Evolutionary conservation across 1,140 invertebrate species (phyloP).

Genomic region (Mycetomoellerius zeteki): DNA sequence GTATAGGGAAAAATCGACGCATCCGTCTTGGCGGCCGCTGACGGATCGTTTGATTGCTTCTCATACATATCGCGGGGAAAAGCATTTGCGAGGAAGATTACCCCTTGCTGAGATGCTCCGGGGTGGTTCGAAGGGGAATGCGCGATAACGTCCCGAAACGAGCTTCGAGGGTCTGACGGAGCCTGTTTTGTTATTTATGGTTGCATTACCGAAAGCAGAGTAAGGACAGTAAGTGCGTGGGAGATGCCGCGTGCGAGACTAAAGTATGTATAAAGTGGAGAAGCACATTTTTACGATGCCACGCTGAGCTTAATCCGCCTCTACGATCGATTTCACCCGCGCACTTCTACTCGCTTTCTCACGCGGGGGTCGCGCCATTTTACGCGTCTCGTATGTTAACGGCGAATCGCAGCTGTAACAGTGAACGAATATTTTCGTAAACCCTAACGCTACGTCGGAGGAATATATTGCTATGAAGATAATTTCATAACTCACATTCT

Average conservation of each 20-base stretch:
- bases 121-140: slow-evolving; percentile 29
- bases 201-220: slow-evolving; percentile 76
- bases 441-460: slow-evolving; percentile 13
- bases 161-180: slow-evolving; percentile 9
- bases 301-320: slow-evolving; percentile 72
- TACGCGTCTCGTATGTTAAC: slow-evolving; percentile 22
- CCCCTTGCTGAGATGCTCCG: slow-evolving; percentile 56
- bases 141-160: slow-evolving; percentile 44
- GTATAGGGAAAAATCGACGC: slow-evolving; percentile 56
- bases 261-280: slow-evolving; percentile 77
- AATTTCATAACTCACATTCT: slow-evolving; percentile 45
- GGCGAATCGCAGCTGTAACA: slow-evolving; percentile 36
- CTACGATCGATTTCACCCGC: slow-evolving; percentile 68
- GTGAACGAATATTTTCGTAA: slow-evolving; percentile 47
- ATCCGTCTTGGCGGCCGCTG: slow-evolving; percentile 43
- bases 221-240: slow-evolving; percentile 74
- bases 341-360: slow-evolving; percentile 41
- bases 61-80: slow-evolving; percentile 41
- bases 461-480: slow-evolving; percentile 19
- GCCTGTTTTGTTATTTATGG: slow-evolving; percentile 77
- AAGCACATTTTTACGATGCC: slow-evolving; percentile 73
- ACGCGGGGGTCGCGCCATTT: slow-evolving; percentile 37
- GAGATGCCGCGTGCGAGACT: slow-evolving; percentile 72
- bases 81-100: slow-evolving; percentile 60
- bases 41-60: slow-evolving; percentile 63